Conservation (phyloP, 2,888 invertebrate species). For the Fragum whitleyi region DNA sequence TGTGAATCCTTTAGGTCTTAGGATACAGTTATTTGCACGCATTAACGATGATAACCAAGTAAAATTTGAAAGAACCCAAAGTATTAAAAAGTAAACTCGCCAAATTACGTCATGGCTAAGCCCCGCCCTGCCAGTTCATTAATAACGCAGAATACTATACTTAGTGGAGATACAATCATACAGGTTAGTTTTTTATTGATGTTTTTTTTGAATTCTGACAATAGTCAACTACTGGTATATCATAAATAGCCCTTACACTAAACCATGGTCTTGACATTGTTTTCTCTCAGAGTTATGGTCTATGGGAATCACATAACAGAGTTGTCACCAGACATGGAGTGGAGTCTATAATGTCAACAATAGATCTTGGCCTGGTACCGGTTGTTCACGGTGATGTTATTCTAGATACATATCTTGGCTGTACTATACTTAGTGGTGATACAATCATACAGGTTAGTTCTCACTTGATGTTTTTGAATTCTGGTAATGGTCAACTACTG, state of each 20-base stretch:
- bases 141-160: too few relatives aligned
- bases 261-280: too few relatives aligned
- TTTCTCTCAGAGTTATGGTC: slow-evolving; percentile 65
- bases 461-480: neutral
- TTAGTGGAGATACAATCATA: slow-evolving; percentile 79
- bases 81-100: too few relatives aligned
- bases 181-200: slow-evolving; percentile 63
- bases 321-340: slow-evolving; percentile 56
- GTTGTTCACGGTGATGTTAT: slow-evolving; percentile 79
- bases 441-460: slow-evolving; percentile 74
- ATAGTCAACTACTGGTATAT: neutral
- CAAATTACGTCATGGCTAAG: too few relatives aligned
- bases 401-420: slow-evolving; percentile 68
- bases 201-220: neutral
- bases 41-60: too few relatives aligned
- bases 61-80: too few relatives aligned
- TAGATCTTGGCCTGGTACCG: slow-evolving; percentile 72
- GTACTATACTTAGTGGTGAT: slow-evolving; percentile 78
- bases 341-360: slow-evolving; percentile 41
- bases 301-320: slow-evolving; percentile 67
- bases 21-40: too few relatives aligned
- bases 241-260: too few relatives aligned
- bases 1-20: too few relatives aligned
- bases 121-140: too few relatives aligned
- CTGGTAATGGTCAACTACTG: neutral